Percentiles rank a stretch among this genome's conserved stretches.
phyloP scores from a whole-genome alignment of 2,888 invertebrate species.

The Onthophagus sagittarius region DNA sequence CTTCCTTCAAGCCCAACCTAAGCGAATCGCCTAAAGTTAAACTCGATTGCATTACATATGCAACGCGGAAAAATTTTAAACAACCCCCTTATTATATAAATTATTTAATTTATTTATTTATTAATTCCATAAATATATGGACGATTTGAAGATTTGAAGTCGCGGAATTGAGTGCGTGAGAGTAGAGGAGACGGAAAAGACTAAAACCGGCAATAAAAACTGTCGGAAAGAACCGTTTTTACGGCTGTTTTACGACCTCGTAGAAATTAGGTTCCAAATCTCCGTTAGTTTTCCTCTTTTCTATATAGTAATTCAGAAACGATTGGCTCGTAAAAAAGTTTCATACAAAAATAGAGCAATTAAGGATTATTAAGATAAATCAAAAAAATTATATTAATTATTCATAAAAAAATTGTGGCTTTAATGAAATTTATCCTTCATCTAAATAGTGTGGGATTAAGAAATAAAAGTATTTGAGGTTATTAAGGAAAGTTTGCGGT shows the following conservation, averaged over 20 bases:
- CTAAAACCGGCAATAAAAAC: constrained; percentile 4
- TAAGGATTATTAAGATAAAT: background rate
- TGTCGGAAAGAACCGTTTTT: constrained; percentile 8
- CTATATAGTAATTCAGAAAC: constrained; percentile 2
- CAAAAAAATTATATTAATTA: background rate
- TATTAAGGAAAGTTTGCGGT: too few species aligned
- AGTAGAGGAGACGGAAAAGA: background rate
- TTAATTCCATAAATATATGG: background rate
- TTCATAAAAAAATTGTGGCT: background rate
- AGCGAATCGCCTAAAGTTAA: background rate
- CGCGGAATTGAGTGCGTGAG: background rate
- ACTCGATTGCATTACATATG: constrained; percentile 15
- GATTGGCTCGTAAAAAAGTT: constrained; percentile 2
- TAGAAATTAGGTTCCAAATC: constrained; percentile 10
- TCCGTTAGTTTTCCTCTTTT: constrained; percentile 2
- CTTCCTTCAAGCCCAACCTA: background rate
- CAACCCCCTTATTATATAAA: too few species aligned
- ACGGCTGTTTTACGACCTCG: constrained; percentile 4
- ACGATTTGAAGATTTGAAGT: background rate
- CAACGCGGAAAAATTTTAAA: constrained; percentile 9
- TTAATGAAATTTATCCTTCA: too few species aligned
- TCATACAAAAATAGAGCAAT: background rate
- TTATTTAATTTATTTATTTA: too few species aligned
- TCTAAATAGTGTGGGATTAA: too few species aligned
- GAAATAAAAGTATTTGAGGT: too few species aligned